A percentile compares a stretch with the other conserved stretches of the same genome.
phyloP scores from a whole-genome alignment of 2,113 vertebrate genomes.

The Morphnarchus princeps region DNA sequence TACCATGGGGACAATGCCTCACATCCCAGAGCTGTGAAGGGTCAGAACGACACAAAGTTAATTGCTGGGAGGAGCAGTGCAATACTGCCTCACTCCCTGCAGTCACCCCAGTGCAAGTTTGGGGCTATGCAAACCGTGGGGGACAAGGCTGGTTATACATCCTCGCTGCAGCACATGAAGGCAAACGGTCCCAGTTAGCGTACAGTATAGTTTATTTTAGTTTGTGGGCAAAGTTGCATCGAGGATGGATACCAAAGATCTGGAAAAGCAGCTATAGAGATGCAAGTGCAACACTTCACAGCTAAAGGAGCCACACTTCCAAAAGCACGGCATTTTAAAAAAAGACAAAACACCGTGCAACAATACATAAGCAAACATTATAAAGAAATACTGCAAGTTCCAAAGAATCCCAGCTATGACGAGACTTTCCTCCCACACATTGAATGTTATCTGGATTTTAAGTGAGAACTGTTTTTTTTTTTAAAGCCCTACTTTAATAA shows the following conservation, averaged over 20 bases:
- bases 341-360: not conserved
- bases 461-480: not conserved
- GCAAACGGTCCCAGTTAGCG: not conserved
- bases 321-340: not conserved
- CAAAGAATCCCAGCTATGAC: not conserved
- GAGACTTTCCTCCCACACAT: not conserved
- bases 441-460: not conserved
- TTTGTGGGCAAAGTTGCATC: not conserved
- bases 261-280: not conserved
- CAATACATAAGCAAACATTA: not conserved
- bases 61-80: not conserved
- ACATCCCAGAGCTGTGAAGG: not conserved
- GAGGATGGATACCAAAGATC: not conserved
- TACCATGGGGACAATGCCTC: not conserved
- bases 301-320: not conserved
- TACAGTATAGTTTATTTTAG: not conserved
- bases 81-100: not conserved
- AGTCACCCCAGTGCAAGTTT: not conserved
- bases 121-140: rapidly evolving
- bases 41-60: not conserved
- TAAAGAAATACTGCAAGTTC: not conserved
- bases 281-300: not conserved
- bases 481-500: not conserved
- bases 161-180: not conserved
- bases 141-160: not conserved